Conservation (phyloP, 2,888 invertebrate species). For the Drosophila eohydei region DNA sequence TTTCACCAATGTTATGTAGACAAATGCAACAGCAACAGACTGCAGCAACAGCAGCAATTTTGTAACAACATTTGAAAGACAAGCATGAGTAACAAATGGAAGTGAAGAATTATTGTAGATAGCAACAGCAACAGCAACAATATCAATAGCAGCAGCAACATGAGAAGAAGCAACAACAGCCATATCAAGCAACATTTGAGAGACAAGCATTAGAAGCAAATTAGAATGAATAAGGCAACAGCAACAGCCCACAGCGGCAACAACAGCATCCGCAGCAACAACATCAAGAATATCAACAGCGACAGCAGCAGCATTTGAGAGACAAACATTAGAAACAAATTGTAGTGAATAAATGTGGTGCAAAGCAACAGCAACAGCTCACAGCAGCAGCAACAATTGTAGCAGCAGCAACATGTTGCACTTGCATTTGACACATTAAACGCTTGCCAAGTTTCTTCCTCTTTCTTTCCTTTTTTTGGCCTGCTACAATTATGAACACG, state of each 20-base stretch:
- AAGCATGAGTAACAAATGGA: too few species aligned
- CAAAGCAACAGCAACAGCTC: conserved; percentile 18
- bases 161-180: background rate
- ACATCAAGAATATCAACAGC: conserved; percentile 1
- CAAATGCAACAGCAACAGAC: background rate
- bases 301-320: conserved; percentile 19
- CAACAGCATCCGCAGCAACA: background rate
- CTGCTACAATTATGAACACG: conserved; percentile 65
- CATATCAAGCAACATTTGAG: too few species aligned
- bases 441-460: conserved; percentile 6
- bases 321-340: conserved; percentile 52
- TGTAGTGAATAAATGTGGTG: conserved; percentile 50
- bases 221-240: background rate
- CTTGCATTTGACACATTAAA: conserved; percentile 48
- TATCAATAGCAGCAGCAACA: background rate
- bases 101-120: background rate
- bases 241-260: background rate
- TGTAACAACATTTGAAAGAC: too few species aligned
- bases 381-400: conserved; percentile 11
- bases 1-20: background rate
- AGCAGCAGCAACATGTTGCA: conserved; percentile 33
- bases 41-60: background rate
- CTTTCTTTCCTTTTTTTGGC: conserved; percentile 14
- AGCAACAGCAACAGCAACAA: background rate
- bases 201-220: background rate